Percentiles rank a stretch among this genome's conserved stretches.
Conservation (phyloP, 2,888 invertebrate genomes). For the Melieria omissa region DNA sequence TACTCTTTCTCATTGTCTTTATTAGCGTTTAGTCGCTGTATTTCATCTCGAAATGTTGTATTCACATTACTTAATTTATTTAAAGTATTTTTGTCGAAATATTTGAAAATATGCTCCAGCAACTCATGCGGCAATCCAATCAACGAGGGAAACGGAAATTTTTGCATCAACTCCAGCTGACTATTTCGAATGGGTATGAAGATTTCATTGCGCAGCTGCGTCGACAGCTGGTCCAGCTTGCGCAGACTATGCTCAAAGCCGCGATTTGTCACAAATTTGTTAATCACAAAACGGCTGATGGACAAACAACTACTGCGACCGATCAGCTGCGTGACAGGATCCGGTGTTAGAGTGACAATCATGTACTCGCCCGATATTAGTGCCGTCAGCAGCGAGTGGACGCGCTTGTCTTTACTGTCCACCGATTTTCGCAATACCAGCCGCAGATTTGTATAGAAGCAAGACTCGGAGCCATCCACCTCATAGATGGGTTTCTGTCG, state of each 20-base stretch:
- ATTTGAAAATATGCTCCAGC: slow-evolving; percentile 52
- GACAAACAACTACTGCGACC: slow-evolving; percentile 61
- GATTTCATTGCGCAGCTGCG: slow-evolving; percentile 70
- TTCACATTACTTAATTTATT: too few relatives aligned
- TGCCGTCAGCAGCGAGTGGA: slow-evolving; percentile 50
- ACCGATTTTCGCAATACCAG: not conserved
- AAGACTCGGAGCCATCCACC: slow-evolving; percentile 25
- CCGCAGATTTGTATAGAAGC: slow-evolving; percentile 44
- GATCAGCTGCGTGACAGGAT: slow-evolving; percentile 38
- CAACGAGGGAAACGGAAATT: slow-evolving; percentile 62
- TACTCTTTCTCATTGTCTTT: too few relatives aligned
- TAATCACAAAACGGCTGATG: slow-evolving; percentile 60
- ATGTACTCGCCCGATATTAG: slow-evolving; percentile 59
- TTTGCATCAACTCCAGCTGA: slow-evolving; percentile 65
- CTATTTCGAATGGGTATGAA: slow-evolving; percentile 70
- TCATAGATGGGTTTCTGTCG: slow-evolving; percentile 27
- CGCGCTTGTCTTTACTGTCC: slow-evolving; percentile 16
- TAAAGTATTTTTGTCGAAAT: slow-evolving; percentile 40
- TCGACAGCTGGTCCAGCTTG: slow-evolving; percentile 67
- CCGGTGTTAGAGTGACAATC: slow-evolving; percentile 57
- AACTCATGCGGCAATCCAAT: slow-evolving; percentile 59
- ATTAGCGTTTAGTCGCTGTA: too few relatives aligned
- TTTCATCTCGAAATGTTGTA: too few relatives aligned
- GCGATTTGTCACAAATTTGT: slow-evolving; percentile 48
- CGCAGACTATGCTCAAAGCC: slow-evolving; percentile 55